Conservation (phyloP, 1,140 invertebrate genomes). For the Drosophila aff. region DNA sequence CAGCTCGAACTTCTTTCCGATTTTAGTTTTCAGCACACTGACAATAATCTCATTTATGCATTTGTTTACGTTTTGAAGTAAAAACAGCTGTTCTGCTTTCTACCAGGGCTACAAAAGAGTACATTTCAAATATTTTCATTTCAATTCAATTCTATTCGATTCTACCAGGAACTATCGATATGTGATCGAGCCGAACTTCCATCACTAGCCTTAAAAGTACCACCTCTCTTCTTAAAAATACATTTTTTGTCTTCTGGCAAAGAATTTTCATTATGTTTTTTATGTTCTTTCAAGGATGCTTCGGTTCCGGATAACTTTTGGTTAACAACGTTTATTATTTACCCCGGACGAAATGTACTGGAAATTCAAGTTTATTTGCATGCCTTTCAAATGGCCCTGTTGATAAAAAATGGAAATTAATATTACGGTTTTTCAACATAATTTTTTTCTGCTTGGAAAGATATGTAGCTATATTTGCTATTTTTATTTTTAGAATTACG, state of each 20-base stretch:
- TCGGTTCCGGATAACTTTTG: too few species aligned
- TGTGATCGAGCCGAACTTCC: background rate
- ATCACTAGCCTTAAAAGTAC: background rate
- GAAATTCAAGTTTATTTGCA: too few species aligned
- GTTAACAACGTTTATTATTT: background rate
- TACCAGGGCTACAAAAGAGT: background rate
- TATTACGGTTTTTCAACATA: too few species aligned
- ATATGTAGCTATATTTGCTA: too few species aligned
- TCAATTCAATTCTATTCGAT: too few species aligned
- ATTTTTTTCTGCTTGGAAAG: too few species aligned
- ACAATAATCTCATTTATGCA: constrained; percentile 2
- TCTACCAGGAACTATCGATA: background rate
- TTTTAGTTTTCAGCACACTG: background rate
- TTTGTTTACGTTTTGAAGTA: constrained; percentile 23
- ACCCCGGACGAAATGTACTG: too few species aligned
- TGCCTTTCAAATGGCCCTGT: too few species aligned
- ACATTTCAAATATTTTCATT: too few species aligned
- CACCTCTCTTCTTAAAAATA: background rate
- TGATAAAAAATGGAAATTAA: too few species aligned
- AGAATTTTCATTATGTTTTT: background rate
- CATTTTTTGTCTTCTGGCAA: background rate
- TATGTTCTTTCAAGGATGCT: too few species aligned
- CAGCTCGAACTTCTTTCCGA: background rate
- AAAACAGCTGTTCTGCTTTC: constrained; percentile 12
- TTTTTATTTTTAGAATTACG: too few species aligned